A percentile compares a stretch with the other conserved stretches of the same genome.
Evolutionary conservation across 2,888 invertebrate genomes (phyloP).

Genomic region (Drosophila colorata): DNA sequence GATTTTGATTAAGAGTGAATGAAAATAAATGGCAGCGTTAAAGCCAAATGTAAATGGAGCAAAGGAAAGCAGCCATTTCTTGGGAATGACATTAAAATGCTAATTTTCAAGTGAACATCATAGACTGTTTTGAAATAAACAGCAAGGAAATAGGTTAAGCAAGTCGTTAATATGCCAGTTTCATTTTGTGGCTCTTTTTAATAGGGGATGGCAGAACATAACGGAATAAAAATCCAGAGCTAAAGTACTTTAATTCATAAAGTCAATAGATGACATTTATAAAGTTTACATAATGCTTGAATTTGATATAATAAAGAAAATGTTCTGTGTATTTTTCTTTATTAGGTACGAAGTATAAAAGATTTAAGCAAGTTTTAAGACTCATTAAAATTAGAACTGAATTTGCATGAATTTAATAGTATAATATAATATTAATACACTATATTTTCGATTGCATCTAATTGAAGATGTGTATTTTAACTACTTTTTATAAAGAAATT

Average conservation of each 20-base stretch:
- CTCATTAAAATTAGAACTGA: no score
- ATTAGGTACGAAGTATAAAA: background rate
- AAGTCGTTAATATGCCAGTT: conserved; percentile 3
- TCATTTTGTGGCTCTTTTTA: background rate
- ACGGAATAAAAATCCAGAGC: background rate
- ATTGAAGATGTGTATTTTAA: no score
- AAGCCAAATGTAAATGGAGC: conserved; percentile 27
- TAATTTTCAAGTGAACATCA: conserved; percentile 19
- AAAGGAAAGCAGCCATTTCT: conserved; percentile 13
- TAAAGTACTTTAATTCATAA: background rate
- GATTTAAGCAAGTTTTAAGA: background rate
- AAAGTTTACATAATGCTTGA: background rate
- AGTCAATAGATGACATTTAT: background rate
- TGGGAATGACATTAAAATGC: conserved; percentile 39
- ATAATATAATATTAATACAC: no score
- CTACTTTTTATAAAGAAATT: background rate
- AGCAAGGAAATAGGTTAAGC: background rate
- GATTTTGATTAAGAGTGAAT: conserved; percentile 60
- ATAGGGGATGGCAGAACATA: background rate
- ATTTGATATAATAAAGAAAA: no score
- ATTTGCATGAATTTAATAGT: no score
- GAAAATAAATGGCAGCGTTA: conserved; percentile 48
- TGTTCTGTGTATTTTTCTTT: no score
- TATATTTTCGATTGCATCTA: no score
- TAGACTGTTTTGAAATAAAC: conserved; percentile 5